Evolutionary conservation across 2,888 invertebrate species (phyloP).

Genomic region (Heteromurus nitidus): DNA sequence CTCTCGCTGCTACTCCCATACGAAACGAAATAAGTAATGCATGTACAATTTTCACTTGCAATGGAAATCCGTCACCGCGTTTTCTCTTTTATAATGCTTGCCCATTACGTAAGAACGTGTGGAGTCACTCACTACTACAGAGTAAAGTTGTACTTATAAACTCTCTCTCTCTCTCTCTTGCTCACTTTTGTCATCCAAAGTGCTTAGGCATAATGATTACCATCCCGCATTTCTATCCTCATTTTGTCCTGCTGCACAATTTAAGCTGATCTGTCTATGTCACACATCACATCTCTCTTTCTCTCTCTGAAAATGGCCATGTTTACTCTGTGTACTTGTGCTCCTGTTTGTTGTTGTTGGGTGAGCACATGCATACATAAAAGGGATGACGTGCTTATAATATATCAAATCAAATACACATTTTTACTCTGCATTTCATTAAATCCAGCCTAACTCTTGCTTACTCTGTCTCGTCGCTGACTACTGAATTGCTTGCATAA

Average conservation of each 20-base stretch:
- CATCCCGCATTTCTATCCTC: conserved; percentile 46
- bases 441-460: conserved; percentile 23
- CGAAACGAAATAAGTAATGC: not conserved
- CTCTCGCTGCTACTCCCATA: not conserved
- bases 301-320: conserved; percentile 25
- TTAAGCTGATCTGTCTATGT: conserved; percentile 64
- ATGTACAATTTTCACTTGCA: conserved; percentile 7
- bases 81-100: conserved; percentile 18
- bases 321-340: not conserved
- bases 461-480: not conserved
- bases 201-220: conserved; percentile 38
- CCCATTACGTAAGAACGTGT: conserved; percentile 20
- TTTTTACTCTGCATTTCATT: conserved; percentile 43
- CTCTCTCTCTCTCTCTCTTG: conserved; percentile 20
- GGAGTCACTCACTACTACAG: not conserved
- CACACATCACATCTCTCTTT: conserved; percentile 41
- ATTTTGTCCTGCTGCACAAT: conserved; percentile 61
- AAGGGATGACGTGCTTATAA: conserved; percentile 40
- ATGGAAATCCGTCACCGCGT: conserved; percentile 4
- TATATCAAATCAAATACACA: conserved; percentile 16
- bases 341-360: conserved; percentile 18
- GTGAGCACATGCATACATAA: conserved; percentile 12
- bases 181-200: conserved; percentile 1
- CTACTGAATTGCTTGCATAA: conserved; percentile 31
- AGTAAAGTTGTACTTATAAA: conserved; percentile 7